Evolutionary conservation across 2,797 vertebrate species (phyloP), one percentile per base, ranked within the genome.

Genomic region (Lindbergichthys nudifrons): DNA sequence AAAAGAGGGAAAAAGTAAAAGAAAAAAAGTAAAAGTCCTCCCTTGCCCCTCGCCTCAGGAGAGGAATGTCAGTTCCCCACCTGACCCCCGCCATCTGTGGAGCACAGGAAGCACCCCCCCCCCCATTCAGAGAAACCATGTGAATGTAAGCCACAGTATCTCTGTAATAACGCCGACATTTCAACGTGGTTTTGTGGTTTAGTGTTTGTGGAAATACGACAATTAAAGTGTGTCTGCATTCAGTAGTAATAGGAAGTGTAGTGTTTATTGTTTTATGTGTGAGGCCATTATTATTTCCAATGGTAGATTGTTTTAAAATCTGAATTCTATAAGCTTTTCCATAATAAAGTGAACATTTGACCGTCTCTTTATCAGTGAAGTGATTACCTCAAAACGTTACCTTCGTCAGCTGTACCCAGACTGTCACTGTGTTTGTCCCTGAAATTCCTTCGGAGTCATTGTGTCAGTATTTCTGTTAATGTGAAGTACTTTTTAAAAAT

Each of bases 71-170:
- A 83, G 71, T 84, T 84, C 57, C 61, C 80, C 85, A 78, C 79
- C 73, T 67, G 72, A 80, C 53, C 75, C 70, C 73, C 71, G 12
- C 79, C 86, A 52, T 81, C 79, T 68, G 70, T 85, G 74, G 76
- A 88, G 79, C 87, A 75, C 80, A 83, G 81, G 84, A 89, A 63
- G 61, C 76, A 73, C 68, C 76, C 79, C 82, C 56, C 83, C 77
- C 77, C 71, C 70, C 85, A 23, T 90, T 63, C 86, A 91, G 82
- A 92, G 81, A 90, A 91, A 89, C 82, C 89, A 88, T 90, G 85
- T 93, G 92, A 94, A 93, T 93, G 92, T 94, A 91, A 82, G 74
- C 83, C 87, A 80, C 88, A 88, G 79, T 87, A 87, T 86, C 81
- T 86, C 76, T 79, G 81, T 92, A 82, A 56, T 72, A 66, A 81